These are phyloP conservation scores for Botia almorhae DNA, from an alignment of 2,797 vertebrate species.

Conservation along the genomic window DNA sequence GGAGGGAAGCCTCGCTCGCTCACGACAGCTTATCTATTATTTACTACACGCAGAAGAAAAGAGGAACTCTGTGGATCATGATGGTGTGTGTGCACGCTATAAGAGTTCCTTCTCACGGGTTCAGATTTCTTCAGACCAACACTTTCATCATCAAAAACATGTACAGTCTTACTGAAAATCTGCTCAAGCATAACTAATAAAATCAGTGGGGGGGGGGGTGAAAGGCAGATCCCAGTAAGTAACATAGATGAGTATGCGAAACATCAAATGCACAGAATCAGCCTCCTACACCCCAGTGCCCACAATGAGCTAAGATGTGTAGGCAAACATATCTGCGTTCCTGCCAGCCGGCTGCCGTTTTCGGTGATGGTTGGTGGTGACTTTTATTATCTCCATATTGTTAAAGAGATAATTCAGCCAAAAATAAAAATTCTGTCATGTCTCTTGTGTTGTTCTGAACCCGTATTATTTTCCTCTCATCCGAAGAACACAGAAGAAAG, in stretches of 20 bases:
- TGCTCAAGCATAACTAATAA: constrained; percentile 24
- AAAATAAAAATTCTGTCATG: background rate
- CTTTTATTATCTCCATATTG: background rate
- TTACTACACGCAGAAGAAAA: constrained; percentile 39
- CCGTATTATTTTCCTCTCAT: background rate
- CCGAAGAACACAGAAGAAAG: too few species aligned
- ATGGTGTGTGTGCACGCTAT: background rate
- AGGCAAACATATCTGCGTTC: constrained; percentile 22
- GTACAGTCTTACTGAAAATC: constrained; percentile 24
- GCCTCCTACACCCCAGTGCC: constrained; percentile 15
- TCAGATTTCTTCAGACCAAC: background rate
- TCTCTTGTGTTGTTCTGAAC: too few species aligned
- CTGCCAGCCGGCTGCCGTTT: background rate
- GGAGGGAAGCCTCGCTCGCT: constrained; percentile 32
- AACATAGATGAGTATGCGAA: constrained; percentile 37
- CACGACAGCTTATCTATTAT: constrained; percentile 50
- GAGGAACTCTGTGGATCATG: background rate
- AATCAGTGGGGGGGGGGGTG: background rate
- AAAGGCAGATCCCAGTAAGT: background rate
- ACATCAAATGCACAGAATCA: constrained; percentile 33
- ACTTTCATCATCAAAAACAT: constrained; percentile 19
- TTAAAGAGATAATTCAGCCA: background rate
- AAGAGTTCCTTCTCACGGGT: background rate
- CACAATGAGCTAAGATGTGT: constrained; percentile 22
- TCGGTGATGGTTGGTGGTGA: background rate